Evolutionary conservation across 1,140 invertebrate species (phyloP), one percentile per base, ranked within the genome.

Genomic region (Diachasma alloeum): DNA sequence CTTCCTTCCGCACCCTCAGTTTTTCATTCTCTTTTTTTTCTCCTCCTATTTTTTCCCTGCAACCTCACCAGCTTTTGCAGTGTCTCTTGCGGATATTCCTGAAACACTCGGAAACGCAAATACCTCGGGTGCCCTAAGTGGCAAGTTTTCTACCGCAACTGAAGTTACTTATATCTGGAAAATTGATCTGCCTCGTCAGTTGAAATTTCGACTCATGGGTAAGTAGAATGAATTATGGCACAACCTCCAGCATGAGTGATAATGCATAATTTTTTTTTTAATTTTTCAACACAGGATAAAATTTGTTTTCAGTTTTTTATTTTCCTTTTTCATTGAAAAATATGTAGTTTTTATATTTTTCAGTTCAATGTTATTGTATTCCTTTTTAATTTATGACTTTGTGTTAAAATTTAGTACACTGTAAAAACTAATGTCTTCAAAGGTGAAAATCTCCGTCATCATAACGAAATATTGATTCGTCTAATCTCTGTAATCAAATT

Each of bases 1-100:
- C 59, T 48, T 42, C 67, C 42, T 19, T 26, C 15, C 66, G 72
- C 67, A 36, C 53, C 56, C 59, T 72, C 67, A 69, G 66, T 37
- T 72, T 74, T 59, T 10, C 37, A 56, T 39, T 71, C 56, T 68
- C 36, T 74, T 56, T 76, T 73, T 66, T 73, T 67, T 31, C 3
- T 63, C 13, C 31, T 46, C 4, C 46, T 37, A 15, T 56, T 75
- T 78, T 72, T 72, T 72, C 46, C n/a, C 67, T 73, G 44, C 68
- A 22, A 59, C 71, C 56, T 37, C 39, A 31, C 46, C 44, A 26
- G 19, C 59, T 63, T 63, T 31, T 15, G 17, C 19, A 63, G 24
- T 63, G 59, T 31, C 59, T 63, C 59, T 31, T 26, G 19, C 59
- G 59, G 59, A 63, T 63, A 63, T 63, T 63, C 59, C 10, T 63